Evolutionary conservation across 1,140 invertebrate genomes (phyloP).

Genomic region (Lutraria rhynchaena): DNA sequence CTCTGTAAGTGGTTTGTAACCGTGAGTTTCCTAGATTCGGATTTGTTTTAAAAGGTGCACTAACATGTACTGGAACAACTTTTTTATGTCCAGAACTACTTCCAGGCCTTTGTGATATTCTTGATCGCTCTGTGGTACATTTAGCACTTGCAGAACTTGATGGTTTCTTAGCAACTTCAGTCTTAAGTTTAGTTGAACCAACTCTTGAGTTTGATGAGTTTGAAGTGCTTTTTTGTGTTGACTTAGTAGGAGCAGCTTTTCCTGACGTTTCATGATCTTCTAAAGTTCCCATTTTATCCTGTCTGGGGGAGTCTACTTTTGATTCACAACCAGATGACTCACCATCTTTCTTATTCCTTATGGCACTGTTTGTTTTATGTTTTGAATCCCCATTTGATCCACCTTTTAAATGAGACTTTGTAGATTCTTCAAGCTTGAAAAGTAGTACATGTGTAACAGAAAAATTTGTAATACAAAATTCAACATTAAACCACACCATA

Average conservation of each 20-base stretch:
- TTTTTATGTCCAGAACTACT: conserved; percentile 27
- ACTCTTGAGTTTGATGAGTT: too few relatives aligned
- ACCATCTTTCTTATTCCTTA: neutral
- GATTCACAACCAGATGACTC: too few relatives aligned
- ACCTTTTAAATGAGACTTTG: conserved; percentile 6
- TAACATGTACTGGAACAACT: conserved; percentile 22
- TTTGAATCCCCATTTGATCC: neutral
- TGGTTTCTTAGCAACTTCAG: too few relatives aligned
- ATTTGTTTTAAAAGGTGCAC: conserved; percentile 55
- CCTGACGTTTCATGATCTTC: too few relatives aligned
- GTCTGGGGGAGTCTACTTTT: too few relatives aligned
- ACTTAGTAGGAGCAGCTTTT: too few relatives aligned
- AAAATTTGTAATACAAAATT: too few relatives aligned
- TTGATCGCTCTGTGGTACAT: conserved; percentile 14
- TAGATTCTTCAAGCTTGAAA: conserved; percentile 38
- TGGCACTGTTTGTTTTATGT: neutral
- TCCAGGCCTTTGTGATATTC: conserved; percentile 16
- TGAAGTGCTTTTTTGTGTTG: too few relatives aligned
- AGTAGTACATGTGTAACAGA: too few relatives aligned
- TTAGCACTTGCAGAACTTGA: neutral
- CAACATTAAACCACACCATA: too few relatives aligned
- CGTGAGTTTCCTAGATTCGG: conserved; percentile 8
- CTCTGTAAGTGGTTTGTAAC: conserved; percentile 47
- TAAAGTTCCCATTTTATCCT: too few relatives aligned
- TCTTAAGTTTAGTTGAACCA: too few relatives aligned